Base-by-base conservation (phyloP, 2,797 vertebrate species). In the Chanos chanos region DNA sequence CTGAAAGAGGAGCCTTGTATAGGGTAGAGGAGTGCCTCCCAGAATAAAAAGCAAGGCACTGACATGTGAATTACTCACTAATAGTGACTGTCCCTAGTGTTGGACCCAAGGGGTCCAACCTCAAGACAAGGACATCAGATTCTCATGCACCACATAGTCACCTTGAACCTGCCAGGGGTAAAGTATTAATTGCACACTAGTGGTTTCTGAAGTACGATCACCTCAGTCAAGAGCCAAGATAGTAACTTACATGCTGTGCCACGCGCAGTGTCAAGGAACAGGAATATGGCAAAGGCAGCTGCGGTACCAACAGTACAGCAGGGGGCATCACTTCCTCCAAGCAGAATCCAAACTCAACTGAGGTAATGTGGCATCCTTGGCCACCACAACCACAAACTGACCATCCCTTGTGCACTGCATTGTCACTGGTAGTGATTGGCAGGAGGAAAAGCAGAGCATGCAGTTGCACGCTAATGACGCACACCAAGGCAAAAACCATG, bases 351-450 rank as follows among this genome's bases (percentile, higher is more conserved):
- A 53, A 28, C 79, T 78, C 1, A 81, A 50, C 28, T 45, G 27
- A 7, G 86, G 86, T 16, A 81, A n/a, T 2, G 85, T 89, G 28
- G 77, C 63, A 7, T 83, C 75, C 72, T 57, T 88, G 54, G 81
- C 63, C 31, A 87, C 77, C 44, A 87, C 86, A 15, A 88, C 8
- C 9, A 89, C 79, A n/a, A 87, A 70, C 58, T 86, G 78, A n/a
- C 41, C 85, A n/a, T 82, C 82, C 59, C 80, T 81, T 53, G 86
- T 85, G 66, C 85, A 86, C 73, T 89, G 84, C 43, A 87, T 78
- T 65, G 86, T 89, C 68, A 87, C 86, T 88, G 49, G 4, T 9
- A 22, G n/a, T 25, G 7, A 28, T 34, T 8, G 4, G 12, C 37
- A 70, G n/a, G 4, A 57, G 18, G 15, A 3, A 37, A 22, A n/a